Conservation (phyloP, 1,140 invertebrate species). For the Drosophila azteca region DNA sequence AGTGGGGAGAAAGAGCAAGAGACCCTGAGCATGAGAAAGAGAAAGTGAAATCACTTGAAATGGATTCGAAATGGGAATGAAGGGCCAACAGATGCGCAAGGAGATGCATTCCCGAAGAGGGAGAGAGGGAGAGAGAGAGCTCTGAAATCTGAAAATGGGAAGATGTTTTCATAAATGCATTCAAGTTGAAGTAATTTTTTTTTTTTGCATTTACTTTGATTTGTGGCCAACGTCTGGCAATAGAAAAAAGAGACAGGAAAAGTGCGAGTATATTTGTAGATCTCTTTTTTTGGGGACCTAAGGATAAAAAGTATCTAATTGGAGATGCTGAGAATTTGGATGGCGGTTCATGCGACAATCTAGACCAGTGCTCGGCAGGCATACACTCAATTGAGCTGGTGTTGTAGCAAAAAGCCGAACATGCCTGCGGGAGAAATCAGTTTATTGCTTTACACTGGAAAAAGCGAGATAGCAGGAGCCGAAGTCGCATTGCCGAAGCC, state of each 20-base stretch:
- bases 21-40: slow-evolving; percentile 12
- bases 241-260: background rate
- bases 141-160: background rate
- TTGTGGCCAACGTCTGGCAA: slow-evolving; percentile 34
- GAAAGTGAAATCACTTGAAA: slow-evolving; percentile 77
- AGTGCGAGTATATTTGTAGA: too few species aligned
- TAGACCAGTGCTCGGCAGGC: too few species aligned
- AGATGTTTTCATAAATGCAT: slow-evolving; percentile 39
- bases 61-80: slow-evolving; percentile 70
- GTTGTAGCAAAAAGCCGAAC: too few species aligned
- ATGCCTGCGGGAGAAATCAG: too few species aligned
- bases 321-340: too few species aligned
- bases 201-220: slow-evolving; percentile 58
- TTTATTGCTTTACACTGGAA: too few species aligned
- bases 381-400: too few species aligned
- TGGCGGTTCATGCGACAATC: too few species aligned
- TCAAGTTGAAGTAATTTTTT: slow-evolving; percentile 8
- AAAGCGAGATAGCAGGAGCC: too few species aligned
- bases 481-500: too few species aligned
- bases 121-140: slow-evolving; percentile 3
- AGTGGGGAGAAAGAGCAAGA: slow-evolving; percentile 2
- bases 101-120: slow-evolving; percentile 1
- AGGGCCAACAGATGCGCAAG: slow-evolving; percentile 67
- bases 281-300: too few species aligned
- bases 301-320: too few species aligned